A percentile compares a stretch with the other conserved stretches of the same genome.
phyloP scores from a whole-genome alignment of 2,797 vertebrate genomes.

The Netta rufina region DNA sequence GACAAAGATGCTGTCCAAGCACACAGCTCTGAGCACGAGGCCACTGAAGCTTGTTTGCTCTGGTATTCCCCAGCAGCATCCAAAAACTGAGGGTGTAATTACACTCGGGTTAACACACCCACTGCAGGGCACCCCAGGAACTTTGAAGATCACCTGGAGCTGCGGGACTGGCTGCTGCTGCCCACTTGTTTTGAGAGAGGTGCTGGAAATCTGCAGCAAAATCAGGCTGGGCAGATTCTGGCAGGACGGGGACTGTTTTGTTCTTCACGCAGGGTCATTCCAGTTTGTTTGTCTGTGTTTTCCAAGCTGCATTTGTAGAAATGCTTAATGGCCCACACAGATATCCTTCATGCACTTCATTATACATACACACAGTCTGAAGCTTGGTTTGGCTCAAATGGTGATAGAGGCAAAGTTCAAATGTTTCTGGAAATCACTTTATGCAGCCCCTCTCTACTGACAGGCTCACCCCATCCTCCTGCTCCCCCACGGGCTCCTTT shows the following conservation, averaged over 20 bases:
- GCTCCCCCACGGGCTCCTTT: neutral
- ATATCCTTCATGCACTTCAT: conserved; percentile 29
- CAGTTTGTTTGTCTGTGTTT: conserved; percentile 27
- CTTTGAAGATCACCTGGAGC: neutral
- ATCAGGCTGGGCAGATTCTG: neutral
- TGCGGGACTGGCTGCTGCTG: neutral
- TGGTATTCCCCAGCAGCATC: neutral
- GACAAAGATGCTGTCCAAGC: neutral
- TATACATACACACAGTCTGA: conserved; percentile 50
- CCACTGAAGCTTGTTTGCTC: neutral
- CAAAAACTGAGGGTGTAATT: neutral
- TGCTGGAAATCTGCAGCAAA: neutral
- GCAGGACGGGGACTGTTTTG: neutral
- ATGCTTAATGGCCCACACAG: neutral
- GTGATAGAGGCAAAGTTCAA: conserved; percentile 56
- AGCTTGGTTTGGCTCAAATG: conserved; percentile 45
- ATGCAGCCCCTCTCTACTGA: neutral
- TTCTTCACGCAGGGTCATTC: neutral
- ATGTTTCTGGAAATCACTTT: conserved; percentile 21
- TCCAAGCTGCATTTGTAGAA: conserved; percentile 20
- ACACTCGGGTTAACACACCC: neutral
- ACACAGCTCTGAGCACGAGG: fast-evolving
- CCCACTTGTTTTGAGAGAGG: neutral
- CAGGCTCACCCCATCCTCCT: neutral
- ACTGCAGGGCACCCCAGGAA: neutral